phyloP scores from a whole-genome alignment of 2,113 vertebrate species.

The Chaetodon trifascialis region DNA sequence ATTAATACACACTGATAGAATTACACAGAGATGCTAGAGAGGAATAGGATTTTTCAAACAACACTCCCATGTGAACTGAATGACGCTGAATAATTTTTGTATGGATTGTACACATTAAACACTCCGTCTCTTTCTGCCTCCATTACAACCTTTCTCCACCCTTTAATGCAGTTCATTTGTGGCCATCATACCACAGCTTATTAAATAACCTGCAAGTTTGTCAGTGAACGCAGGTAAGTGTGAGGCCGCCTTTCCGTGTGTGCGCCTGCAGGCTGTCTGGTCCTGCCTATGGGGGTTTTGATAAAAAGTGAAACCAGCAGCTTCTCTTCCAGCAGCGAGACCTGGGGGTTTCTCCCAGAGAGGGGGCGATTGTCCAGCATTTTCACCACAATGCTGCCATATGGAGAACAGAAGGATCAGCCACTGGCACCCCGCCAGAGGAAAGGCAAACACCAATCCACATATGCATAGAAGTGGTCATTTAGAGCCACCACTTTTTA shows the following conservation, averaged over 20 bases:
- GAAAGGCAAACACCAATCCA: constrained; percentile 86
- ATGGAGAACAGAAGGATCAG: constrained; percentile 93
- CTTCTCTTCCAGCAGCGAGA: constrained; percentile 85
- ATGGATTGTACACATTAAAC: constrained; percentile 4
- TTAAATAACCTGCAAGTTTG: constrained; percentile 37
- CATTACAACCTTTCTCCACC: background rate
- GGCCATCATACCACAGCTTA: background rate
- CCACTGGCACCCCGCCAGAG: constrained; percentile 83
- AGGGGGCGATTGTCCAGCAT: constrained; percentile 86
- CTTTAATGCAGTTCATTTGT: constrained; percentile 18
- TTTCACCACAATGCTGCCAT: constrained; percentile 91
- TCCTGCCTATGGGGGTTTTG: constrained; percentile 66
- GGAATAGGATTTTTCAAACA: background rate
- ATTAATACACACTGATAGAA: constrained; percentile 55
- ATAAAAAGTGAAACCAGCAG: constrained; percentile 86
- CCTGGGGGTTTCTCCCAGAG: constrained; percentile 76
- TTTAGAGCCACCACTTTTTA: constrained; percentile 82
- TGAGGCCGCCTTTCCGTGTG: constrained; percentile 25
- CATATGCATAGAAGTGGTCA: constrained; percentile 83
- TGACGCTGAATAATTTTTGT: background rate
- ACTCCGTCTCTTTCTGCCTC: background rate
- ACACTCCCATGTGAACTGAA: constrained; percentile 2
- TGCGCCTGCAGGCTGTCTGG: constrained; percentile 67
- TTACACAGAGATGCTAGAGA: constrained; percentile 13
- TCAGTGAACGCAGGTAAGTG: constrained; percentile 23